Evolutionary conservation across 2,888 invertebrate genomes (phyloP).

Genomic region (Silvanus unidentatus): DNA sequence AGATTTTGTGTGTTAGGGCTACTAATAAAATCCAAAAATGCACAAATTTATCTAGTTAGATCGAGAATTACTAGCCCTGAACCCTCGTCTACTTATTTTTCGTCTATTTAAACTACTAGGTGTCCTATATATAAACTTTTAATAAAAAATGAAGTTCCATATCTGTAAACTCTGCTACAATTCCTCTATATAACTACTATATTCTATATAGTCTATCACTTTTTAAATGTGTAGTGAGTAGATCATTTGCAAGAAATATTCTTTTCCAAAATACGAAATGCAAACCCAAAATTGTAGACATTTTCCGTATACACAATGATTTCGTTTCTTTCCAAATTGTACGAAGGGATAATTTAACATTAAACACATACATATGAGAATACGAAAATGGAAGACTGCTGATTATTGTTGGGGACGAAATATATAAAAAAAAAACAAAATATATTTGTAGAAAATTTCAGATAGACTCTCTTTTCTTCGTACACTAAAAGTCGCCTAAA

Average conservation of each 20-base stretch:
- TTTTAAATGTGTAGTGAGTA: constrained; percentile 30
- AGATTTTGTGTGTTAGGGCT: too few species aligned
- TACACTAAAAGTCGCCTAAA: constrained; percentile 9
- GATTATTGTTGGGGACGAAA: constrained; percentile 1
- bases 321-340: neutral
- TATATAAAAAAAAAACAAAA: too few species aligned
- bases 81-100: neutral
- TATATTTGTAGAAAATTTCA: constrained; percentile 8
- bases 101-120: neutral
- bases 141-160: constrained; percentile 8
- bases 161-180: constrained; percentile 25
- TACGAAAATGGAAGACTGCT: constrained; percentile 6
- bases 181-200: constrained; percentile 17
- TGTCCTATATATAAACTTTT: neutral
- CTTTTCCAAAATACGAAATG: neutral
- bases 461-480: constrained; percentile 9
- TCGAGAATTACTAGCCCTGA: too few species aligned
- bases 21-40: too few species aligned
- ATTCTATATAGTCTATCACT: constrained; percentile 30
- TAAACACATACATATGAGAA: too few species aligned
- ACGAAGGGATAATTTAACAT: too few species aligned
- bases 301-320: too few species aligned
- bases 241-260: constrained; percentile 12
- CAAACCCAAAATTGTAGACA: constrained; percentile 1
- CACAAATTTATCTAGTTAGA: too few species aligned